Percentiles rank a stretch among this genome's conserved stretches.
phyloP scores from a whole-genome alignment of 2,888 invertebrate genomes.

The Anarsia innoxiella region DNA sequence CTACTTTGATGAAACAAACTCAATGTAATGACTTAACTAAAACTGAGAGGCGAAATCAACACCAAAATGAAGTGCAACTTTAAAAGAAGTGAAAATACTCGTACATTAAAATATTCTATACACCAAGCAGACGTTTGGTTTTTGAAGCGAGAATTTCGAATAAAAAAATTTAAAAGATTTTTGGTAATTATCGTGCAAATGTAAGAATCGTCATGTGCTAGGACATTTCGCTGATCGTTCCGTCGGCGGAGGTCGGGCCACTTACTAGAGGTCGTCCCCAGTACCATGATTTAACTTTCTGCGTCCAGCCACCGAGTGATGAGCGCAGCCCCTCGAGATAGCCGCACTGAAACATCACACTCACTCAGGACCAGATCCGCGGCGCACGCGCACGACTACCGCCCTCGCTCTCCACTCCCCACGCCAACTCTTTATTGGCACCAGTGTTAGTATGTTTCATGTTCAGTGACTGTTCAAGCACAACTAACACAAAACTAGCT shows the following conservation, averaged over 20 bases:
- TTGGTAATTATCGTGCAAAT: slow-evolving; percentile 62
- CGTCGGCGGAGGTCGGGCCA: slow-evolving; percentile 71
- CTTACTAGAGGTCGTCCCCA: slow-evolving; percentile 98
- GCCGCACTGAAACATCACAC: slow-evolving; percentile 87
- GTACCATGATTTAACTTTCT: slow-evolving; percentile 98
- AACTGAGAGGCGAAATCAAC: slow-evolving; percentile 48
- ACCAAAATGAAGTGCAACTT: slow-evolving; percentile 66
- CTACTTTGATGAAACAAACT: slow-evolving; percentile 29
- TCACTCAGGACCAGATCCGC: slow-evolving; percentile 63
- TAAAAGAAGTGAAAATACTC: slow-evolving; percentile 61
- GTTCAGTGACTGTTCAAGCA: slow-evolving; percentile 43
- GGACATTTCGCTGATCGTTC: slow-evolving; percentile 61
- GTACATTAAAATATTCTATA: slow-evolving; percentile 44
- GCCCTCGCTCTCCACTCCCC: slow-evolving; percentile 1
- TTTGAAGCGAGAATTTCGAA: slow-evolving; percentile 65
- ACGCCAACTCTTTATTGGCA: slow-evolving; percentile 32
- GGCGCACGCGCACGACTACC: slow-evolving; percentile 20
- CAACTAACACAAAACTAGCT: slow-evolving; percentile 39
- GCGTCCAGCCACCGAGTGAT: slow-evolving; percentile 96
- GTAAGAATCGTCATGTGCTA: slow-evolving; percentile 69
- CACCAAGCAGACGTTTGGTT: slow-evolving; percentile 64
- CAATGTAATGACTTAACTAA: slow-evolving; percentile 37
- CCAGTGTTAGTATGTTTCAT: too few relatives aligned
- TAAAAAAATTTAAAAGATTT: slow-evolving; percentile 32
- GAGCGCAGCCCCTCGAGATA: slow-evolving; percentile 95